Conservation (phyloP, 2,888 invertebrate genomes). For the Thysanoteuthis rhombus region DNA sequence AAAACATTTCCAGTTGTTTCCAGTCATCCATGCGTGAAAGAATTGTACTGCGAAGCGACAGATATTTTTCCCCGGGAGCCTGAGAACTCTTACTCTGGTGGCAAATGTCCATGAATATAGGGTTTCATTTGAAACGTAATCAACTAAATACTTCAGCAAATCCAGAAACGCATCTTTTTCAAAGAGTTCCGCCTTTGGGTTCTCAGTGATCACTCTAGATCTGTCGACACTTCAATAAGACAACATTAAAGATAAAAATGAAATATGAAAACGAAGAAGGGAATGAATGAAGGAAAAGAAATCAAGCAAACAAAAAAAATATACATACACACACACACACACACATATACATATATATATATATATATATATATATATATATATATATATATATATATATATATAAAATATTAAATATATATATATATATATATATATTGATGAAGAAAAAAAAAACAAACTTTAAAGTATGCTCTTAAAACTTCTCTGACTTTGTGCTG, state of each 20-base stretch:
- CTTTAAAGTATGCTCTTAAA: too few species aligned
- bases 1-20: background rate
- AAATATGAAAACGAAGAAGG: too few species aligned
- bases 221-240: background rate
- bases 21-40: background rate
- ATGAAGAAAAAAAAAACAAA: too few species aligned
- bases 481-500: too few species aligned
- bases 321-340: too few species aligned
- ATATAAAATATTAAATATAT: too few species aligned
- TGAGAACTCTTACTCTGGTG: background rate
- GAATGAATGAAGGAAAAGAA: too few species aligned
- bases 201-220: background rate
- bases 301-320: too few species aligned
- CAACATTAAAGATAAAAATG: background rate
- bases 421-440: too few species aligned
- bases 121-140: constrained; percentile 12
- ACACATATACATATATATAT: too few species aligned
- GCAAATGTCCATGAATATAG: background rate
- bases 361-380: too few species aligned
- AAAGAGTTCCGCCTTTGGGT: background rate
- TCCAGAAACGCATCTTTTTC: background rate
- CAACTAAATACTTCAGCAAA: background rate
- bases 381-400: too few species aligned
- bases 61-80: background rate
- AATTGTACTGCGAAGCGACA: background rate